These are phyloP conservation scores for Sitophilus oryzae DNA, from an alignment of 1,140 invertebrate species.

Conservation along the genomic window DNA sequence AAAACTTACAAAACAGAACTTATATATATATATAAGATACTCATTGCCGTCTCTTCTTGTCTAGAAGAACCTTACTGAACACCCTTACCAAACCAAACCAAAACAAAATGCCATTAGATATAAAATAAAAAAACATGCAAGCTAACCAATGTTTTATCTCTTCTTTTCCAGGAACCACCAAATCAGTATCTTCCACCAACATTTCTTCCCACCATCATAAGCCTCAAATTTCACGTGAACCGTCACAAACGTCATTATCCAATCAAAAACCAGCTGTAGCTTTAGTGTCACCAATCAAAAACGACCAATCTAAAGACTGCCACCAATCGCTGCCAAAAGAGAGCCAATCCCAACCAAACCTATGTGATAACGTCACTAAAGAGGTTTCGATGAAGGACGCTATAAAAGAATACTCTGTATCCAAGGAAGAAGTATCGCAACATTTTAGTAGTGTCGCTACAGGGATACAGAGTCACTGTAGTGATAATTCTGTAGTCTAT, in stretches of 20 bases:
- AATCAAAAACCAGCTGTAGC: slow-evolving; percentile 56
- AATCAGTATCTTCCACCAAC: slow-evolving; percentile 21
- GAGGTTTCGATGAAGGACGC: background rate
- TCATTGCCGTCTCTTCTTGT: no score
- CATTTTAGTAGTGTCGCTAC: no score
- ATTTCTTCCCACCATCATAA: slow-evolving; percentile 7
- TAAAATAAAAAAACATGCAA: no score
- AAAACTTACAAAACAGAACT: no score
- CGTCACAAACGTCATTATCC: slow-evolving; percentile 35
- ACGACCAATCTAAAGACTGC: slow-evolving; percentile 26
- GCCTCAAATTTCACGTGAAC: slow-evolving; percentile 33
- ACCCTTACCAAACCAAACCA: no score
- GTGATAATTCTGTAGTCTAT: slow-evolving; percentile 63
- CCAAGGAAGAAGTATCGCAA: no score
- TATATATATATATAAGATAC: no score
- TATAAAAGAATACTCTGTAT: slow-evolving; percentile 3
- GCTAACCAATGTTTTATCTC: slow-evolving; percentile 32
- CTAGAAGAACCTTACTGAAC: no score
- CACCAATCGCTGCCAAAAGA: slow-evolving; percentile 4
- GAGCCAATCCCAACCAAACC: background rate
- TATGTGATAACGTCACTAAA: background rate
- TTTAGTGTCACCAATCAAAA: slow-evolving; percentile 67
- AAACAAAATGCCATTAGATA: no score
- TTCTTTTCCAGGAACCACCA: slow-evolving; percentile 21
- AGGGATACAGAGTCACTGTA: slow-evolving; percentile 54